Evolutionary conservation across 2,113 vertebrate species (phyloP).

Genomic region (Thalassarche chlororhynchos): DNA sequence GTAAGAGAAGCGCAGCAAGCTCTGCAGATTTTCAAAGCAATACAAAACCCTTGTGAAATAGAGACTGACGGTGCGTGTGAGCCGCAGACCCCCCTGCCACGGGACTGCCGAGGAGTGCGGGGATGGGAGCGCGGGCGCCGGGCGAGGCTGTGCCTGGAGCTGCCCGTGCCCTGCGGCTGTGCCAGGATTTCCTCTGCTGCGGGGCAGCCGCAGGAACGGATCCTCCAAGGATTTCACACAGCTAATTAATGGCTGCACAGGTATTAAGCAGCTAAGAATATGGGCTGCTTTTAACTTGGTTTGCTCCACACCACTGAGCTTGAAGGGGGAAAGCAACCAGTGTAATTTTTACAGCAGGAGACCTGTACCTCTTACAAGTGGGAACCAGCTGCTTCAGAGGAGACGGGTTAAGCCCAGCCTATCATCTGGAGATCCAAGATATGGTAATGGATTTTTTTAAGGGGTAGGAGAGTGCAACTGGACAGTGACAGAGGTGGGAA

Average conservation of each 20-base stretch:
- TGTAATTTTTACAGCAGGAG: not conserved
- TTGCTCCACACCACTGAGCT: not conserved
- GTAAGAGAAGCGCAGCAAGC: not conserved
- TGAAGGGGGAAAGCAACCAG: not conserved
- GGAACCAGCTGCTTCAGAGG: not conserved
- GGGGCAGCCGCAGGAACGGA: not conserved
- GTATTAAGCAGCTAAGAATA: not conserved
- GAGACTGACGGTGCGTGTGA: not conserved
- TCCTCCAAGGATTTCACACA: not conserved
- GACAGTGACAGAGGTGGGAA: not conserved
- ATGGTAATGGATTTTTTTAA: not conserved
- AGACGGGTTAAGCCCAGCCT: not conserved
- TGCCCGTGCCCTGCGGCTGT: not conserved
- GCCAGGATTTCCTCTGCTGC: not conserved
- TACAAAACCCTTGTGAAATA: too few species aligned
- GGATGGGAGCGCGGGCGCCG: too few species aligned
- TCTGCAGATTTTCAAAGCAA: not conserved
- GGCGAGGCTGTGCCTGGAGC: not conserved
- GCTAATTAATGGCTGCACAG: not conserved
- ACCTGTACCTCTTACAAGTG: not conserved
- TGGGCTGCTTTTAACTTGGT: not conserved
- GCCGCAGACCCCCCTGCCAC: too few species aligned
- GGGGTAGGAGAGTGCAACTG: not conserved
- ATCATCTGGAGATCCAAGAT: not conserved
- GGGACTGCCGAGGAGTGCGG: fast-evolving